Conservation (phyloP, 2,113 vertebrate species). For the Phoxinus phoxinus region DNA sequence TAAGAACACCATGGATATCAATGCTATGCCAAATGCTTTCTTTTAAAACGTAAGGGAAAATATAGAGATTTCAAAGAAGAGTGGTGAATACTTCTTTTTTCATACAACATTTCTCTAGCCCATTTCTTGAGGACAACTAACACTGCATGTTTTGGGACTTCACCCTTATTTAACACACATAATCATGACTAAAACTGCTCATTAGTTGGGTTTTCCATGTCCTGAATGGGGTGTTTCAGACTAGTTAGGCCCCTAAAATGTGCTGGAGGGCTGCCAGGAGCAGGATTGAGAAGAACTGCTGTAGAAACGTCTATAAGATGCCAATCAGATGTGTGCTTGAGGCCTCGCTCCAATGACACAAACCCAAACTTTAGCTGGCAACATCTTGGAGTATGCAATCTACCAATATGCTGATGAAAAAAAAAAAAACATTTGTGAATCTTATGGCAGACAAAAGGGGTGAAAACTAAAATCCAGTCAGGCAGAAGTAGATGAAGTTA, state of each 20-base stretch:
- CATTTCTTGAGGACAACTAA: neutral
- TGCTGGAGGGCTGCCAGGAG: neutral
- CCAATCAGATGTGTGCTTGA: neutral
- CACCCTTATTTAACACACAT: neutral
- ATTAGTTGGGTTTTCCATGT: neutral
- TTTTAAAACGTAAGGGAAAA: neutral
- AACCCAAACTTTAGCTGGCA: neutral
- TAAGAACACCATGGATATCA: neutral
- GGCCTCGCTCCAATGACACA: neutral
- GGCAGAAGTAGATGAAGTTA: neutral
- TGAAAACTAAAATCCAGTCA: neutral
- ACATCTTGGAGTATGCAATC: neutral
- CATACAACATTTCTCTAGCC: neutral
- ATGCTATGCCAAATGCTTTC: neutral
- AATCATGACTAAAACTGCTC: neutral
- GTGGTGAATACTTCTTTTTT: neutral
- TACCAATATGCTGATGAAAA: neutral
- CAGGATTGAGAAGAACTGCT: neutral
- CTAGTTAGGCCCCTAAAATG: slow-evolving; percentile 5
- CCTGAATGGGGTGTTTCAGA: neutral
- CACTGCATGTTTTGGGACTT: neutral
- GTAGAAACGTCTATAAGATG: neutral
- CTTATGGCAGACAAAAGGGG: neutral
- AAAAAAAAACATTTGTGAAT: neutral
- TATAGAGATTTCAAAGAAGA: neutral